Evolutionary conservation across 2,797 vertebrate species (phyloP), one percentile per base, ranked within the genome.

Genomic region (Anguilla anguilla): DNA sequence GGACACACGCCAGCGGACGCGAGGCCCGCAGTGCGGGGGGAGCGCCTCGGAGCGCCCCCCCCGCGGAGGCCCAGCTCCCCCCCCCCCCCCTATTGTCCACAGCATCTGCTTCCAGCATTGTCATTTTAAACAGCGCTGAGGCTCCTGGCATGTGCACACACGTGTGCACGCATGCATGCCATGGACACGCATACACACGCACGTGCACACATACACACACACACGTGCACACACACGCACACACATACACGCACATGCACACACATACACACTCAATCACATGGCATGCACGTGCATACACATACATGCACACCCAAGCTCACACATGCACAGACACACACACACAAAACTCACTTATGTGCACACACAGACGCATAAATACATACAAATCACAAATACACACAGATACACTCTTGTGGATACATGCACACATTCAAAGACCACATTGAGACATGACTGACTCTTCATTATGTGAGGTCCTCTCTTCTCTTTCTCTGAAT

Each of bases 41-140:
- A 55, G 85, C 64, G 64, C n/a, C 22, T 1, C 3, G 28, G 86
- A 81, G 86, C 46, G 31, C 57, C 55, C 31, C 22, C 53, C 91
- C 83, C 77, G 84, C 85, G 86, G 85, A 25, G 59, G 22, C 22
- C 2, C 84, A 89, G 90, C 39, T 39, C 39, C 39, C 39, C 39
- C 64, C 88, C 61, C 88, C 87, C 85, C 46, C 83, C 85, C 92
- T 87, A 92, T 93, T 94, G 94, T 93, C 90, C 87, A 22, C 85
- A 84, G 89, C 93, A 93, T 93, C 94, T 95, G 94, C 90, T 91
- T 89, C 10, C 0, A 17, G 89, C 88, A 92, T 94, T 95, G 88
- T 94, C 90, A 93, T 95, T 94, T 89, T 91, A 92, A 91, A 93
- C 87, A 87, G 86, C 15, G 88, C 74, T 59, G 10, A 61, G 87